Conservation (phyloP, 2,113 vertebrate genomes). For the Melanotaenia duboulayi region DNA sequence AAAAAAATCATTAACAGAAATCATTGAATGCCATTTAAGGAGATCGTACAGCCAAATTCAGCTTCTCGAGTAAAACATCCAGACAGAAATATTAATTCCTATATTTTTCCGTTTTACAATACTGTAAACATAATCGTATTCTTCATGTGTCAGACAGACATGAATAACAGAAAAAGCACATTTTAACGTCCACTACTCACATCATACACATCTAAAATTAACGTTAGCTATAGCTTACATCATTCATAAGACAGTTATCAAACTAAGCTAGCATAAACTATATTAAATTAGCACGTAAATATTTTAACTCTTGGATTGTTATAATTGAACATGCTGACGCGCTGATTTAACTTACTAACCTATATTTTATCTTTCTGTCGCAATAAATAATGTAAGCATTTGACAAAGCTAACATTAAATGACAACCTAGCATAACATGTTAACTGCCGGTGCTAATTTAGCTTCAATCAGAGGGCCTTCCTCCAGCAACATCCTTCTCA, state of each 20-base stretch:
- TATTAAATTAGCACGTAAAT: background rate
- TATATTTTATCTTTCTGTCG: background rate
- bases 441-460: constrained; percentile 58
- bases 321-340: background rate
- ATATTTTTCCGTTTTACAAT: background rate
- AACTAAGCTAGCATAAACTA: background rate
- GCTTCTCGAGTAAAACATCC: background rate
- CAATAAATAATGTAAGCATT: background rate
- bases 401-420: constrained; percentile 36
- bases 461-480: constrained; percentile 57
- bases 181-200: constrained; percentile 26
- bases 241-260: constrained; percentile 41
- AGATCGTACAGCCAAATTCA: background rate
- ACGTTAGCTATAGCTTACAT: constrained; percentile 46
- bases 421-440: constrained; percentile 40
- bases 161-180: background rate
- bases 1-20: too few species aligned
- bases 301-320: background rate
- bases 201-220: constrained; percentile 46
- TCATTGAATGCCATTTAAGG: background rate
- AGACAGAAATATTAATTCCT: background rate
- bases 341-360: background rate
- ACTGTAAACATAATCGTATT: too few species aligned
- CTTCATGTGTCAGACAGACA: background rate
- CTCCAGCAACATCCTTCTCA: constrained; percentile 47